These are phyloP conservation scores for Eurystomus gularis DNA, from an alignment of 2,113 vertebrate species.

Conservation along the genomic window DNA sequence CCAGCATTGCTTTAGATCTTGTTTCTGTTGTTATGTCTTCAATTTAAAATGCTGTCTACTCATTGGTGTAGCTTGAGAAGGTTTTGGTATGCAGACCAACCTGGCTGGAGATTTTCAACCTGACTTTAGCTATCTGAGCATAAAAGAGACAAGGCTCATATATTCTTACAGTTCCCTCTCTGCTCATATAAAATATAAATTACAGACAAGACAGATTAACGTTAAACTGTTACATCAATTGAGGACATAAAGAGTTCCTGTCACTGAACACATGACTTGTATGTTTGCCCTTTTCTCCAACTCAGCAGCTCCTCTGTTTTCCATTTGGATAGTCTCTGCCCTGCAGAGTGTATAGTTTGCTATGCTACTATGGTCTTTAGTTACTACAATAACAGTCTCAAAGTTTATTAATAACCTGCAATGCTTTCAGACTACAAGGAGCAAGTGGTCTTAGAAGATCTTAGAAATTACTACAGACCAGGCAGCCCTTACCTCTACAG, in stretches of 20 bases:
- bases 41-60: background rate
- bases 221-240: background rate
- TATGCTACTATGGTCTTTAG: background rate
- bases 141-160: slow-evolving; percentile 51
- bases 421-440: background rate
- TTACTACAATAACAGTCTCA: background rate
- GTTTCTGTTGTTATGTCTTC: background rate
- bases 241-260: background rate
- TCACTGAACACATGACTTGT: background rate
- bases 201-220: background rate
- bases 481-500: background rate
- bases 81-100: slow-evolving; percentile 25
- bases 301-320: background rate
- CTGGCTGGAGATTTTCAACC: slow-evolving; percentile 26
- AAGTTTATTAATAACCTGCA: background rate
- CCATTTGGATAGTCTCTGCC: background rate
- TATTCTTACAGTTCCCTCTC: slow-evolving; percentile 38
- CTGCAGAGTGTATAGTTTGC: background rate
- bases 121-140: background rate
- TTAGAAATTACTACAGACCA: background rate
- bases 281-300: background rate
- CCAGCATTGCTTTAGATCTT: background rate
- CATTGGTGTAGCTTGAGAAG: slow-evolving; percentile 11
- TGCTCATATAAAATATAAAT: slow-evolving; percentile 56
- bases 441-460: background rate